Evolutionary conservation across 2,797 vertebrate genomes (phyloP).

Genomic region (Poeciliopsis presidionis): DNA sequence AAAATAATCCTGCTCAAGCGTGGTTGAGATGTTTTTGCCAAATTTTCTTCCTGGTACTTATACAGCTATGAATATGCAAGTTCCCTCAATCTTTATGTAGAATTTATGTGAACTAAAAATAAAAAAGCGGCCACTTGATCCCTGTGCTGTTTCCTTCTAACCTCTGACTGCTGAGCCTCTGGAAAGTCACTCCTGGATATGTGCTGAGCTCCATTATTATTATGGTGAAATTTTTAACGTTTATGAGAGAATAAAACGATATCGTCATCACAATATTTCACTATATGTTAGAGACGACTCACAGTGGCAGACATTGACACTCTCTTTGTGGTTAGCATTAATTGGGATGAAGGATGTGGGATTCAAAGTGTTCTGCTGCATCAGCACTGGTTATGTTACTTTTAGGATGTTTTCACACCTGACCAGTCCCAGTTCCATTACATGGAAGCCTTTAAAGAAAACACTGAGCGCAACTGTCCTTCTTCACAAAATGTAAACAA

Average conservation of each 20-base stretch:
- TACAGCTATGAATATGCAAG: neutral
- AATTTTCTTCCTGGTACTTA: neutral
- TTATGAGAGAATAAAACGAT: neutral
- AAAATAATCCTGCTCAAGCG: neutral
- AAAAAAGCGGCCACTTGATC: neutral
- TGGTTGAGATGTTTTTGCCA: neutral
- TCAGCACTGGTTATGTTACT: neutral
- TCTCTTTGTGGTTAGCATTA: neutral
- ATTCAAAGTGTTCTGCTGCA: neutral
- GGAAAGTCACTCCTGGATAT: neutral
- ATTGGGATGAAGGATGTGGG: too few species aligned
- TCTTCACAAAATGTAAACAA: too few species aligned
- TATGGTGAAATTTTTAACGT: neutral
- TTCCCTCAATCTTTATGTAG: neutral
- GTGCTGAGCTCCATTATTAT: neutral
- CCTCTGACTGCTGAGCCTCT: neutral
- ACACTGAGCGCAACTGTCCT: too few species aligned
- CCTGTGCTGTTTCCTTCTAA: neutral
- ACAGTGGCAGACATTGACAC: neutral
- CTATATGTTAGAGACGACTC: neutral
- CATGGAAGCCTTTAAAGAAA: too few species aligned
- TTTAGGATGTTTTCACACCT: too few species aligned
- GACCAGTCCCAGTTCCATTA: too few species aligned
- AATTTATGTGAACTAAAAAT: constrained; percentile 1
- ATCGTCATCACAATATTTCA: neutral